Conservation (phyloP, 2,888 invertebrate species). For the Pomacea canaliculata region DNA sequence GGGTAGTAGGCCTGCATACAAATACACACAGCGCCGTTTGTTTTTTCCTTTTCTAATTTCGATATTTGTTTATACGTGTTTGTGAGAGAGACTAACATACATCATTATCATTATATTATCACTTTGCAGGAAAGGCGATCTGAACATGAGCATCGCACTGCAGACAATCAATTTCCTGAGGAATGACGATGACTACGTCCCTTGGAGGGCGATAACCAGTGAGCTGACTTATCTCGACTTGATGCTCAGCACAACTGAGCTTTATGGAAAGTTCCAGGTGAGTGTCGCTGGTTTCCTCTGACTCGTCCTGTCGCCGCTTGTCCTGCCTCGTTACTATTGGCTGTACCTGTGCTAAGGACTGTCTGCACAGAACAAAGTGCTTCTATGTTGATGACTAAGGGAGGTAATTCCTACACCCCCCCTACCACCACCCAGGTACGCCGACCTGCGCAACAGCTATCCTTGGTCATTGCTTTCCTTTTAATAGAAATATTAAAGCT, state of each 20-base stretch:
- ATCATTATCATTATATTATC: neutral
- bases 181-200: conserved; percentile 27
- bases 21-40: too few relatives aligned
- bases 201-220: conserved; percentile 28
- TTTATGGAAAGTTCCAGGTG: conserved; percentile 23
- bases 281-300: neutral
- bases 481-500: too few relatives aligned
- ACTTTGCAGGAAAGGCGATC: conserved; percentile 17
- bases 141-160: conserved; percentile 25
- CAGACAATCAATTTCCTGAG: conserved; percentile 17
- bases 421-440: too few relatives aligned
- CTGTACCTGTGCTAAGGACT: neutral
- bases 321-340: neutral
- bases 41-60: too few relatives aligned
- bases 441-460: too few relatives aligned
- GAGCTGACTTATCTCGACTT: conserved; percentile 22
- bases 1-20: too few relatives aligned
- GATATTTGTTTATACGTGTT: too few relatives aligned
- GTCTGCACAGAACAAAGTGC: neutral
- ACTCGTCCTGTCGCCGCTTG: neutral
- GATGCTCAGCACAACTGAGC: conserved; percentile 18
- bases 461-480: too few relatives aligned
- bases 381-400: too few relatives aligned
- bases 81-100: too few relatives aligned
- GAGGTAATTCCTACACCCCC: too few relatives aligned